phyloP scores from a whole-genome alignment of 2,888 invertebrate genomes.

The Oxycera nigricornis region DNA sequence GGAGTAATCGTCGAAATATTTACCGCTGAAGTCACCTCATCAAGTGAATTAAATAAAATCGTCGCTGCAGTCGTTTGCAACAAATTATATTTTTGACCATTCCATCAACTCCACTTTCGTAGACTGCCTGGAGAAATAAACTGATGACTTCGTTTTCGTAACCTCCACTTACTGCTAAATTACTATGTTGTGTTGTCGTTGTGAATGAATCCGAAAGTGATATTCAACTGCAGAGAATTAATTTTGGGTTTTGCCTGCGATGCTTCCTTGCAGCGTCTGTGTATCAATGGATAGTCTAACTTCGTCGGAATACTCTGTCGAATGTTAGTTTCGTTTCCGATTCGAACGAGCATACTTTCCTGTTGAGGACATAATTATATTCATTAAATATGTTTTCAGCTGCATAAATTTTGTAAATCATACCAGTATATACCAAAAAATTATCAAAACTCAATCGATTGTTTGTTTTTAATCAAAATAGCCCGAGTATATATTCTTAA shows the following conservation, averaged over 20 bases:
- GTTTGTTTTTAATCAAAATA: too few species aligned
- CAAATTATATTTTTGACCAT: conserved; percentile 24
- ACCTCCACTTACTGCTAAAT: conserved; percentile 23
- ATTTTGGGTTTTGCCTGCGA: conserved; percentile 12
- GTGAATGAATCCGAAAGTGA: conserved; percentile 18
- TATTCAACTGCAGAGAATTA: neutral
- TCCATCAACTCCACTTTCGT: neutral
- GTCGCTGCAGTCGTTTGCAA: conserved; percentile 20
- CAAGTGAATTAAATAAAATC: conserved; percentile 33
- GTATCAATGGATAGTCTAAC: too few species aligned
- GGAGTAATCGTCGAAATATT: conserved; percentile 20
- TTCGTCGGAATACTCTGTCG: too few species aligned
- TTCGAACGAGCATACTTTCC: neutral
- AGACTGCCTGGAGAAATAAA: conserved; percentile 20
- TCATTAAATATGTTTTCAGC: too few species aligned
- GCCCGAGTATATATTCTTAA: too few species aligned
- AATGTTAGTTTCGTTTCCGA: too few species aligned
- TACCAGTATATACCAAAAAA: too few species aligned
- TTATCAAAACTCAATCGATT: too few species aligned
- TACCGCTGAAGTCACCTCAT: conserved; percentile 24
- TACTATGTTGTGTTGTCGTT: conserved; percentile 12
- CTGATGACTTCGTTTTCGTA: conserved; percentile 38
- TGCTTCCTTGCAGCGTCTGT: too few species aligned
- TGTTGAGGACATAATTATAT: neutral
- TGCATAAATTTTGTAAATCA: too few species aligned